A percentile compares a stretch with the other conserved stretches of the same genome.
Conservation (phyloP, 2,113 vertebrate species). For the Bucco capensis region DNA sequence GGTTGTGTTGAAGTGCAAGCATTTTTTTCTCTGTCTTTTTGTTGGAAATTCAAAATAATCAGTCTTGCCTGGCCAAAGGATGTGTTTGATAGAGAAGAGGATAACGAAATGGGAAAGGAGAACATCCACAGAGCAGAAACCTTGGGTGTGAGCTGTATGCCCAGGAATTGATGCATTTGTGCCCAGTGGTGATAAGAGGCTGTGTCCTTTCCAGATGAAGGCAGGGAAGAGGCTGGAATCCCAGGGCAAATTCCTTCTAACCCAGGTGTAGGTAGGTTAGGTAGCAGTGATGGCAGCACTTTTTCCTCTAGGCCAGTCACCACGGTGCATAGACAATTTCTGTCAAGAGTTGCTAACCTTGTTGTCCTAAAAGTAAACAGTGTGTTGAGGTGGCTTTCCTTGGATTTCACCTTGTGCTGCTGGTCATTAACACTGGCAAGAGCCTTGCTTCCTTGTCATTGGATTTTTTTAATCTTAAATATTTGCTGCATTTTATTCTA, state of each 20-base stretch:
- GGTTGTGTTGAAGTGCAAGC: background rate
- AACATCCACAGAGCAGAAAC: background rate
- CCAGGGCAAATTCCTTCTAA: rapidly evolving
- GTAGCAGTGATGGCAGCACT: background rate
- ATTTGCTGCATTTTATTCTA: background rate
- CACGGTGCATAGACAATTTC: background rate
- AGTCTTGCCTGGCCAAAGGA: background rate
- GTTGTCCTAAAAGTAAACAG: background rate
- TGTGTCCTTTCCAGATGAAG: background rate
- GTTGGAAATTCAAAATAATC: background rate
- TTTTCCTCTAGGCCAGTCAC: background rate
- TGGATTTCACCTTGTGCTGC: background rate
- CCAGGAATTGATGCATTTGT: background rate
- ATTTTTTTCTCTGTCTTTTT: background rate
- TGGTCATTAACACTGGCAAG: background rate
- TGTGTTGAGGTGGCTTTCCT: background rate
- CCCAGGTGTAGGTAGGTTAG: background rate
- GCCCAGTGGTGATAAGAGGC: background rate
- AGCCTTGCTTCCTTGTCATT: background rate
- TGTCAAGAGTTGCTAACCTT: background rate
- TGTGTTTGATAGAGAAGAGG: background rate
- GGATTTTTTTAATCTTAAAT: background rate
- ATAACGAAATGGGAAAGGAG: background rate
- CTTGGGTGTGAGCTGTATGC: background rate
- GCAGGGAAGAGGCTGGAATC: background rate